Evolutionary conservation across 2,888 invertebrate genomes (phyloP).

Genomic region (Lampropteryx suffumata): DNA sequence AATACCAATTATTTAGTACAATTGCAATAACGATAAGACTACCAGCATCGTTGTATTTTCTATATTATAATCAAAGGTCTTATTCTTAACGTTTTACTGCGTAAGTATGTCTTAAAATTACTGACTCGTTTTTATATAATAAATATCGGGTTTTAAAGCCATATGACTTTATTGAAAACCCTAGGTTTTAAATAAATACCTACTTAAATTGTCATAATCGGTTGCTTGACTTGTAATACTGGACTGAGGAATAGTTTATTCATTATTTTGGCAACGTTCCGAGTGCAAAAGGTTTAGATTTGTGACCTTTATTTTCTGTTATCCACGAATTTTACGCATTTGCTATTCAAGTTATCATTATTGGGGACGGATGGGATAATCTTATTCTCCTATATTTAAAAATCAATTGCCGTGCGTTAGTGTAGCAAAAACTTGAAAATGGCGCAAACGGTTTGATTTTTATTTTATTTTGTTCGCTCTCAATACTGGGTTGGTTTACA

Average conservation of each 20-base stretch:
- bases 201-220: conserved; percentile 30
- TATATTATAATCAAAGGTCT: background rate
- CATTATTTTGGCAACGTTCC: conserved; percentile 32
- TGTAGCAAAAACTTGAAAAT: too few relatives aligned
- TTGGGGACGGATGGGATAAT: too few relatives aligned
- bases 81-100: background rate
- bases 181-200: conserved; percentile 25
- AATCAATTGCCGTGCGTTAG: too few relatives aligned
- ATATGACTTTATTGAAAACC: conserved; percentile 16
- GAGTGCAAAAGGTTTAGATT: too few relatives aligned
- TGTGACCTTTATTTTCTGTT: too few relatives aligned
- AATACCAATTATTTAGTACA: conserved; percentile 18
- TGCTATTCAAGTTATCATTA: too few relatives aligned
- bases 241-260: conserved; percentile 68
- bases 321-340: too few relatives aligned
- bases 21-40: background rate
- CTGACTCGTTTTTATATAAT: conserved; percentile 70
- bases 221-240: conserved; percentile 56
- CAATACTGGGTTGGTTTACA: too few relatives aligned
- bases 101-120: conserved; percentile 59
- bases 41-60: too few relatives aligned
- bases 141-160: conserved; percentile 60
- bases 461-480: too few relatives aligned
- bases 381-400: too few relatives aligned
- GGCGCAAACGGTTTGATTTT: too few relatives aligned